Evolutionary conservation across 2,888 invertebrate species (phyloP), one percentile per base, ranked within the genome.

Genomic region (Alloscopus bannaensis): DNA sequence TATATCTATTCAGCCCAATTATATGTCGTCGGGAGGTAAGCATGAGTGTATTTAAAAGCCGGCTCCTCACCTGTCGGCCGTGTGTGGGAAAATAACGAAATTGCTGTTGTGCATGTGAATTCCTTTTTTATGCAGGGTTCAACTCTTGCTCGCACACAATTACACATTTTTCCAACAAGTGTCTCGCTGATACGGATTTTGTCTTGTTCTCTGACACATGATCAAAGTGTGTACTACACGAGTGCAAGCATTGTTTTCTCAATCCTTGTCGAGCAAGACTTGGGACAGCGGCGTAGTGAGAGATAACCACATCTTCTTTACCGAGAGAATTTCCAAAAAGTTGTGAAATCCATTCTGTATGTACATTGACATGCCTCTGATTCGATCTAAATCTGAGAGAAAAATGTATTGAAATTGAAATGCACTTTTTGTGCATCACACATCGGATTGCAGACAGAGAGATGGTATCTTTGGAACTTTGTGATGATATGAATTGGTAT

Each of bases 81-180:
- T 24, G 16, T n/a, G 24, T 66, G 66, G 52, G 66, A 66, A 66
- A 52, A 66, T 66, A 66, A 66, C 52, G 66, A 66, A 66, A 66
- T 66, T 31, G 31, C 36, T 22, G 6, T 4, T 45, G n/a, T 36
- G 13, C 18, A 45, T 18, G 18, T 18, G 18, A 45, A 16, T 45
- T 45, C 45, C 45, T 45, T 45, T 45, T 45, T 45, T 45, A 6
- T 11, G 13, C n/a, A 4, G 13, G 45, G 3, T 4, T 13, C 6
- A 6, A 16, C 45, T 16, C 45, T 45, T 45, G 18, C 13, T 13
- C 13, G 13, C 36, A 36, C 45, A 45, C 13, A 45, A 45, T 45
- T 45, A 45, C 45, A 45, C 18, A 16, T 45, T 45, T n/a, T 18
- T 45, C 13, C 45, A 55, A 55, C 55, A 26, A 24, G 28, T 42